Conservation (phyloP, 2,888 invertebrate genomes). For the Lasioglossum lativentre region DNA sequence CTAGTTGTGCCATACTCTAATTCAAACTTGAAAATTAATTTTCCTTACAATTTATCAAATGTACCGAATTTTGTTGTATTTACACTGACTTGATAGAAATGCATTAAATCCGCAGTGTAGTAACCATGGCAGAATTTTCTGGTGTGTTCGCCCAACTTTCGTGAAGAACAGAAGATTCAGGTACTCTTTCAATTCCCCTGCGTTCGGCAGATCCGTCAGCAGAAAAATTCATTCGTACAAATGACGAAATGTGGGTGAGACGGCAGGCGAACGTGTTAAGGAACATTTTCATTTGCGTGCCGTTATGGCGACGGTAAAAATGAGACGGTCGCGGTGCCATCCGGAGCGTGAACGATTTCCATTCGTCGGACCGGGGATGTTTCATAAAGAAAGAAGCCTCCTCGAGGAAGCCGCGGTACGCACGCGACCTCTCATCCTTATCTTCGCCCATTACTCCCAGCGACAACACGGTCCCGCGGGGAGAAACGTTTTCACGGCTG, state of each 20-base stretch:
- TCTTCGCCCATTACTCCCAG: constrained; percentile 55
- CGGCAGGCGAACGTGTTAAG: neutral
- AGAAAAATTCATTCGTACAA: neutral
- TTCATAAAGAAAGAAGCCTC: constrained; percentile 16
- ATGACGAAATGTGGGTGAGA: neutral
- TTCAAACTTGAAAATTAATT: no score
- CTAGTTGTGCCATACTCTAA: no score
- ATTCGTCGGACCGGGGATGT: constrained; percentile 21
- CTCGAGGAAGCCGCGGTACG: constrained; percentile 16
- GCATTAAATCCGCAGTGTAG: no score
- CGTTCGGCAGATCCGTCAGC: neutral
- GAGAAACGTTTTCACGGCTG: constrained; percentile 65
- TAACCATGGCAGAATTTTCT: no score
- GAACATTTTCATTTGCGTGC: neutral
- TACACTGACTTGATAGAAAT: no score
- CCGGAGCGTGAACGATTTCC: constrained; percentile 20
- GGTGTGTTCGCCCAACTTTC: no score
- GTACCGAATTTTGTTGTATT: no score
- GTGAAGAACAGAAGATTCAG: no score
- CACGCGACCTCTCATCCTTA: constrained; percentile 54
- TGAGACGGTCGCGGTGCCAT: neutral
- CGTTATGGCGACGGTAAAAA: neutral
- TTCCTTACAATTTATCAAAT: no score
- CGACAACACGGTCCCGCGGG: constrained; percentile 39
- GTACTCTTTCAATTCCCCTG: neutral